Conservation (phyloP, 1,140 invertebrate genomes). For the Platyscapa corneri region DNA sequence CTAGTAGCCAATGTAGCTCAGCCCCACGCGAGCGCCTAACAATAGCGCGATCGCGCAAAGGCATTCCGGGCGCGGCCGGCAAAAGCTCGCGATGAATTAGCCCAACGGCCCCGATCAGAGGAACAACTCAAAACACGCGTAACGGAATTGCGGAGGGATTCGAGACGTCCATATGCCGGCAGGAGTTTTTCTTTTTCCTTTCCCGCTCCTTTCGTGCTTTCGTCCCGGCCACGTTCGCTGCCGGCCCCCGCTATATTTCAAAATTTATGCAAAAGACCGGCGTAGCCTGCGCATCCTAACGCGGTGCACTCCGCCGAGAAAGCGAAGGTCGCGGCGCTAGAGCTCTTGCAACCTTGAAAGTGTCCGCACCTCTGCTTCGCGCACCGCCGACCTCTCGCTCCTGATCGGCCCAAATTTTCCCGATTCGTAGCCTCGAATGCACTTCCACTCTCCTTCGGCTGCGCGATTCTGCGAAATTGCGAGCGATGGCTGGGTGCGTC, state of each 20-base stretch:
- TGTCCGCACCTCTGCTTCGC: neutral
- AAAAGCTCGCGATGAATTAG: neutral
- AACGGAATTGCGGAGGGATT: neutral
- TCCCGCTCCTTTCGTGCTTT: slow-evolving; percentile 53
- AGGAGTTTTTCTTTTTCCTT: slow-evolving; percentile 4
- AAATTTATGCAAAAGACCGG: slow-evolving; percentile 74
- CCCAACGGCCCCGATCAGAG: neutral
- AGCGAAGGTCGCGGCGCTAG: slow-evolving; percentile 40
- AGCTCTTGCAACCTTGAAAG: slow-evolving; percentile 31
- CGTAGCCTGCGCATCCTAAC: slow-evolving; percentile 70
- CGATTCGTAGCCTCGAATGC: too few species aligned
- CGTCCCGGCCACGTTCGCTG: slow-evolving; percentile 59
- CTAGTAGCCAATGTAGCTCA: too few species aligned
- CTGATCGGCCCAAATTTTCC: too few species aligned
- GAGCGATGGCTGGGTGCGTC: too few species aligned
- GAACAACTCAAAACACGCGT: slow-evolving; percentile 27
- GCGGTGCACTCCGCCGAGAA: slow-evolving; percentile 65
- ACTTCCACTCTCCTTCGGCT: too few species aligned
- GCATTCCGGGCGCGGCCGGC: neutral
- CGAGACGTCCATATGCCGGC: neutral
- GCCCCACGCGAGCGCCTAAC: too few species aligned
- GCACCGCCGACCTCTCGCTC: too few species aligned
- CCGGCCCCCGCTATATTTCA: slow-evolving; percentile 64
- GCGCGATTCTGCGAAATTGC: too few species aligned
- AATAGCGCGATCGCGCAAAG: too few species aligned